Percentiles rank a stretch among this genome's conserved stretches.
These are phyloP conservation scores for Lochmaea capreae DNA, from an alignment of 2,888 invertebrate genomes.

Conservation along the genomic window DNA sequence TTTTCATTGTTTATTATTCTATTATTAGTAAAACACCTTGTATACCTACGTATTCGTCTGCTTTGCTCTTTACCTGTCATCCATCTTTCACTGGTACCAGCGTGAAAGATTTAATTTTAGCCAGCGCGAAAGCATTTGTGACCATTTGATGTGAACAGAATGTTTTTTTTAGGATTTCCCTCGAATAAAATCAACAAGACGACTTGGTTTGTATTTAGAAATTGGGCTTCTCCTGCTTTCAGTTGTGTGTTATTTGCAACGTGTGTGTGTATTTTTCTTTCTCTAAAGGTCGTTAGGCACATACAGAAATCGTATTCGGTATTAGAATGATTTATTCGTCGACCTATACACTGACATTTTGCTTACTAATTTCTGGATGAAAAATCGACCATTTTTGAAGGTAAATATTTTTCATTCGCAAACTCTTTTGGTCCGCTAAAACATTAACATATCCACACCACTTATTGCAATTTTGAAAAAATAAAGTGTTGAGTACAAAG, in stretches of 20 bases:
- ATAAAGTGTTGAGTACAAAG: too few species aligned
- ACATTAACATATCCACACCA: too few species aligned
- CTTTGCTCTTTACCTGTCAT: conserved; percentile 51
- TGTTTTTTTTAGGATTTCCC: conserved; percentile 58
- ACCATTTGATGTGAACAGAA: conserved; percentile 53
- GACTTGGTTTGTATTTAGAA: conserved; percentile 38
- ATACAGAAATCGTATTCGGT: neutral
- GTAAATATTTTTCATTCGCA: too few species aligned
- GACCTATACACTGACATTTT: neutral
- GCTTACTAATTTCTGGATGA: too few species aligned
- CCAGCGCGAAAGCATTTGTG: conserved; percentile 48
- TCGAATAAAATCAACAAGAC: conserved; percentile 45
- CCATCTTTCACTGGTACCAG: conserved; percentile 46
- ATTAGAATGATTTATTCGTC: neutral
- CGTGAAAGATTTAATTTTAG: conserved; percentile 52
- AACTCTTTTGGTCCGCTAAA: too few species aligned
- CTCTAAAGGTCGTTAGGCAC: conserved; percentile 5
- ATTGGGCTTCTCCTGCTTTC: conserved; percentile 28
- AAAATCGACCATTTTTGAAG: too few species aligned
- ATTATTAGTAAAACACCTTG: conserved; percentile 42
- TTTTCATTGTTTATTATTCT: neutral
- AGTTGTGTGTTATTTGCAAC: conserved; percentile 10
- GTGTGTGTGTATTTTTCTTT: conserved; percentile 33
- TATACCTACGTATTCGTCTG: conserved; percentile 50
- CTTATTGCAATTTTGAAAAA: too few species aligned